These are phyloP conservation scores for Hiodon alosoides DNA, from an alignment of 2,113 vertebrate species.

Conservation along the genomic window DNA sequence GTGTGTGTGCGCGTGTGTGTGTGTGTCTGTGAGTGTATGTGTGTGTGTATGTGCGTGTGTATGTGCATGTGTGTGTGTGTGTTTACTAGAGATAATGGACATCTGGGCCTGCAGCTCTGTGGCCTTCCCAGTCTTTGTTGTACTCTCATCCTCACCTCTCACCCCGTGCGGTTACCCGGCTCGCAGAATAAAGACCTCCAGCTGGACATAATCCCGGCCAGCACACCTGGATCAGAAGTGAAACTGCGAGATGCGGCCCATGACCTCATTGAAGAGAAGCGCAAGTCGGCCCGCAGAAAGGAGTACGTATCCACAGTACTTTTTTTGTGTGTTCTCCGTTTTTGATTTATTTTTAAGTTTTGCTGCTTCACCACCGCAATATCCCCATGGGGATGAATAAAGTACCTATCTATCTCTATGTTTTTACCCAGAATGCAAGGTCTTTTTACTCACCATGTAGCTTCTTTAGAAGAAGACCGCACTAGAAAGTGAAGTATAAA, in stretches of 20 bases:
- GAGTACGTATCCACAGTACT: conserved; percentile 69
- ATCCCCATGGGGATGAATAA: too few relatives aligned
- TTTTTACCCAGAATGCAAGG: too few relatives aligned
- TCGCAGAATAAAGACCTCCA: conserved; percentile 94
- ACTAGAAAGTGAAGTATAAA: too few relatives aligned
- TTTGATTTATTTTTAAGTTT: too few relatives aligned
- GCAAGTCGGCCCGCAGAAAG: conserved; percentile 96
- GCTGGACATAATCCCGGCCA: conserved; percentile 92
- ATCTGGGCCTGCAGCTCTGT: neutral
- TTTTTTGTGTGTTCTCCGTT: neutral
- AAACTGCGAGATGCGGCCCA: conserved; percentile 92
- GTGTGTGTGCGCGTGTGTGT: conserved; percentile 29
- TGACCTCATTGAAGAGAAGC: conserved; percentile 93
- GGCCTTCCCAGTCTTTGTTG: neutral
- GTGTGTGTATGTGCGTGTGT: conserved; percentile 10
- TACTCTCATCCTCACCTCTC: neutral
- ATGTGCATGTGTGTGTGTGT: conserved; percentile 33
- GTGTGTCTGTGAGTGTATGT: neutral
- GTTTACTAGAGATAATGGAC: conserved; percentile 48
- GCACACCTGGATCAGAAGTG: conserved; percentile 88
- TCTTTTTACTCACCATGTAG: too few relatives aligned
- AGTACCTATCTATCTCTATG: too few relatives aligned
- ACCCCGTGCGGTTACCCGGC: conserved; percentile 13
- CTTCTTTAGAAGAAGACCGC: too few relatives aligned
- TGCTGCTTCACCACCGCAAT: too few relatives aligned